phyloP scores from a whole-genome alignment of 2,888 invertebrate species.

The Dynastes maya region DNA sequence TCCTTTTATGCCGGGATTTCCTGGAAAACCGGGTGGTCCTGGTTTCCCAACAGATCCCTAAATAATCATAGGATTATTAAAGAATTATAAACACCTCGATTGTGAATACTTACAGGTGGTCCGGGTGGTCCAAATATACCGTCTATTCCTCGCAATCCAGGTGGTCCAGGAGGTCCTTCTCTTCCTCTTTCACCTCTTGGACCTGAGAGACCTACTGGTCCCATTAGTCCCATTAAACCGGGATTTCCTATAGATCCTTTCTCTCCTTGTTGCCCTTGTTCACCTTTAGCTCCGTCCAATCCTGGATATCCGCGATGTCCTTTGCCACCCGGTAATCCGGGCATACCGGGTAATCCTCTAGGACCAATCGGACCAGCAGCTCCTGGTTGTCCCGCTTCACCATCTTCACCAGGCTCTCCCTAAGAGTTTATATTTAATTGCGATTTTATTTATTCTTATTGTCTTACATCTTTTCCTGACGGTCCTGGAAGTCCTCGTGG shows the following conservation, averaged over 20 bases:
- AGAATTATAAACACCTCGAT: background rate
- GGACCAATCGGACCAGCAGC: constrained; percentile 81
- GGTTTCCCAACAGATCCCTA: constrained; percentile 87
- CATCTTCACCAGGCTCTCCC: constrained; percentile 87
- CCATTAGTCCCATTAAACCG: constrained; percentile 82
- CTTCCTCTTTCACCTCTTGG: constrained; percentile 88
- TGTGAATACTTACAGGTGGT: constrained; percentile 73
- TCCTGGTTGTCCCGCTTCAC: constrained; percentile 84
- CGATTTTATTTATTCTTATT: background rate
- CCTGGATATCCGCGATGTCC: constrained; percentile 89
- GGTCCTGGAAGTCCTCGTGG: constrained; percentile 80
- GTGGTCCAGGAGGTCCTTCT: constrained; percentile 85
- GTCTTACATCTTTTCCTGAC: constrained; percentile 82
- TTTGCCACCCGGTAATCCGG: constrained; percentile 87
- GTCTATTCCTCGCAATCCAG: constrained; percentile 85
- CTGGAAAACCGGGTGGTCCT: constrained; percentile 90
- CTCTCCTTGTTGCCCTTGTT: constrained; percentile 83
- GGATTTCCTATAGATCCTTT: constrained; percentile 81
- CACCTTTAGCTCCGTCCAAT: constrained; percentile 86
- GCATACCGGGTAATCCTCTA: constrained; percentile 81
- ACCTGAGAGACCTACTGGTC: constrained; percentile 83
- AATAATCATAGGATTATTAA: background rate
- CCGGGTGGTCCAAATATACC: constrained; percentile 87
- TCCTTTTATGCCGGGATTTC: constrained; percentile 86
- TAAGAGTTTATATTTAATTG: constrained; percentile 62